Evolutionary conservation across 35 echinoderm and acorn worm species (phyloP).

Genomic region (Ophiothrix spiculata): DNA sequence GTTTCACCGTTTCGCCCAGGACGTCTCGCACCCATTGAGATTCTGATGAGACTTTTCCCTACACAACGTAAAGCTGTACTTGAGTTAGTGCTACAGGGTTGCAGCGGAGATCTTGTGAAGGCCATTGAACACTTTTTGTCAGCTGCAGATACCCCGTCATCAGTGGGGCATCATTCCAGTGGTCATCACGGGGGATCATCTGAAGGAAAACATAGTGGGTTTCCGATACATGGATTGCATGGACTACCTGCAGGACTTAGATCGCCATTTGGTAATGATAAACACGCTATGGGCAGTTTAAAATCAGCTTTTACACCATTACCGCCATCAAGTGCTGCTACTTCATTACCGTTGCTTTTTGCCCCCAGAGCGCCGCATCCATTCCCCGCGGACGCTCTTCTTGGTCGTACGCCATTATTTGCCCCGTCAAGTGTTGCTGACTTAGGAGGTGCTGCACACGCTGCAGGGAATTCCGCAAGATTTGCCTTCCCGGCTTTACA

Average conservation of each 20-base stretch:
- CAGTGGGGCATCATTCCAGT: neutral
- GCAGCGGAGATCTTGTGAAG: conserved; percentile 93
- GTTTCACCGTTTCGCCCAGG: conserved; percentile 91
- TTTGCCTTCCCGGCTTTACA: conserved; percentile 86
- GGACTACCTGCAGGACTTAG: conserved; percentile 28
- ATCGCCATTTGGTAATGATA: conserved; percentile 29
- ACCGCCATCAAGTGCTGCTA: conserved; percentile 61
- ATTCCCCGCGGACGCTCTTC: conserved; percentile 78
- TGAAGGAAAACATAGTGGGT: conserved; percentile 24
- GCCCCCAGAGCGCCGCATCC: conserved; percentile 90
- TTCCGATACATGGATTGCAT: conserved; percentile 16
- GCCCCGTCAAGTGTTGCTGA: conserved; percentile 65
- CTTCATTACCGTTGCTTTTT: conserved; percentile 67
- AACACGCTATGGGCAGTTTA: conserved; percentile 61
- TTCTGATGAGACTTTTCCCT: conserved; percentile 86
- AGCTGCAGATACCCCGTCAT: conserved; percentile 51
- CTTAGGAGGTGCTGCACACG: conserved; percentile 34
- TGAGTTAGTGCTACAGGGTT: conserved; percentile 94
- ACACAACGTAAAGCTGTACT: conserved; percentile 78
- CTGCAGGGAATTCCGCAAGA: conserved; percentile 40
- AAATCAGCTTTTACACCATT: conserved; percentile 97
- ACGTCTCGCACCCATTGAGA: conserved; percentile 81
- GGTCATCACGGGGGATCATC: neutral
- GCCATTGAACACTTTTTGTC: conserved; percentile 98
- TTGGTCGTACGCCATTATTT: conserved; percentile 78